phyloP scores from a whole-genome alignment of 2,797 vertebrate species.

The Sebastolobus alascanus region DNA sequence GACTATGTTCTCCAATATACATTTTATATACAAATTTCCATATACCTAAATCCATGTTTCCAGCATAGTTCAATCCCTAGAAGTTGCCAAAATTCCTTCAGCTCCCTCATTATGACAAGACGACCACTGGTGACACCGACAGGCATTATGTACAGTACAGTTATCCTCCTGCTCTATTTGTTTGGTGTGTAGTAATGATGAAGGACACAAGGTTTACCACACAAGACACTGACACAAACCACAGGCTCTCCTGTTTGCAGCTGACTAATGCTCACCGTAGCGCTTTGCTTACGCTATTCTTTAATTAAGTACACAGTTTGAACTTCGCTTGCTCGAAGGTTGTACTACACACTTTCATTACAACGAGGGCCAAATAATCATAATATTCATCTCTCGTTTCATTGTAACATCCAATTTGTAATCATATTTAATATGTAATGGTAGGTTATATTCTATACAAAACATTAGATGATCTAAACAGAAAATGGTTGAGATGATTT shows the following conservation, averaged over 20 bases:
- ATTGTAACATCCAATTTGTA: background rate
- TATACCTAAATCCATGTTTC: background rate
- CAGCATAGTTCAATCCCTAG: background rate
- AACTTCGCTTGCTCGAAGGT: background rate
- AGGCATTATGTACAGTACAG: background rate
- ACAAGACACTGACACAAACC: conserved; percentile 25
- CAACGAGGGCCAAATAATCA: background rate
- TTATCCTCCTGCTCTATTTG: background rate
- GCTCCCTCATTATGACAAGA: background rate
- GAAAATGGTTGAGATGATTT: background rate
- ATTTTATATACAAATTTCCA: background rate
- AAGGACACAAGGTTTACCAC: conserved; percentile 3
- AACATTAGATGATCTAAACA: background rate
- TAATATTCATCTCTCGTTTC: background rate
- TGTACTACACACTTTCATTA: background rate
- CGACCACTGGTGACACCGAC: background rate
- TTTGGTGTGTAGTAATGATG: background rate
- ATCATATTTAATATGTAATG: background rate
- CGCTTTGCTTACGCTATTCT: background rate
- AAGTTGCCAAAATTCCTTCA: background rate
- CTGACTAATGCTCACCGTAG: background rate
- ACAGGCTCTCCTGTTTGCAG: conserved; percentile 11
- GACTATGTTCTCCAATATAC: background rate
- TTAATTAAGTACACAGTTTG: conserved; percentile 21
- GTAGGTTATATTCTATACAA: background rate